Evolutionary conservation across 2,888 invertebrate species (phyloP), one percentile per base, ranked within the genome.

Genomic region (Ceratothoa steindachneri): DNA sequence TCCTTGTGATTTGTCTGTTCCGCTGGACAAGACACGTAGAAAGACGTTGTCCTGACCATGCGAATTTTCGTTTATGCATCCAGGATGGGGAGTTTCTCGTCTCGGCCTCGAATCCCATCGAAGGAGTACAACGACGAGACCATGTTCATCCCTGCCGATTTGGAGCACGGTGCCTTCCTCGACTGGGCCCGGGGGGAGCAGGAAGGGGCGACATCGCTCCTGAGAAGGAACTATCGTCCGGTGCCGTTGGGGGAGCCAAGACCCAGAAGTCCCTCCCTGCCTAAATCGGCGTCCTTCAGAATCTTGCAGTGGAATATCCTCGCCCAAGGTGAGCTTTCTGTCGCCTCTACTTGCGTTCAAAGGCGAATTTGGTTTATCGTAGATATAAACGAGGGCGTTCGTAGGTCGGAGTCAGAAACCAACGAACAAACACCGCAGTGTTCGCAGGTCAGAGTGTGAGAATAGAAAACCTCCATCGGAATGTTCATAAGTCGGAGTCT

Each of bases 21-120:
- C n/a, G n/a, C n/a, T n/a, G n/a, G n/a, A n/a, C n/a, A n/a, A n/a
- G n/a, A n/a, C n/a, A n/a, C n/a, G n/a, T n/a, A n/a, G n/a, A n/a
- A n/a, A n/a, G n/a, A n/a, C n/a, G n/a, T n/a, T n/a, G n/a, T n/a
- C n/a, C n/a, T n/a, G n/a, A n/a, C n/a, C n/a, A n/a, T n/a, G n/a
- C n/a, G n/a, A n/a, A n/a, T n/a, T n/a, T n/a, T n/a, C n/a, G n/a
- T n/a, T n/a, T n/a, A n/a, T n/a, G n/a, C n/a, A n/a, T 85, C 15
- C 84, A 90, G 90, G 84, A 90, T 90, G 90, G 90, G 90, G 80
- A 90, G 90, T 83, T 90, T 90, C 82, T 89, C 88, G 77, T 89
- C 90, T 71, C 87, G 89, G 22, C 89, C 89, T 64, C 89, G 88
- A 83, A 88, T 89, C 77, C 84, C 87, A 77, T 89, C 89, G 82